Evolutionary conservation across 2,888 invertebrate species (phyloP).

Genomic region (Vandiemenella viatica): DNA sequence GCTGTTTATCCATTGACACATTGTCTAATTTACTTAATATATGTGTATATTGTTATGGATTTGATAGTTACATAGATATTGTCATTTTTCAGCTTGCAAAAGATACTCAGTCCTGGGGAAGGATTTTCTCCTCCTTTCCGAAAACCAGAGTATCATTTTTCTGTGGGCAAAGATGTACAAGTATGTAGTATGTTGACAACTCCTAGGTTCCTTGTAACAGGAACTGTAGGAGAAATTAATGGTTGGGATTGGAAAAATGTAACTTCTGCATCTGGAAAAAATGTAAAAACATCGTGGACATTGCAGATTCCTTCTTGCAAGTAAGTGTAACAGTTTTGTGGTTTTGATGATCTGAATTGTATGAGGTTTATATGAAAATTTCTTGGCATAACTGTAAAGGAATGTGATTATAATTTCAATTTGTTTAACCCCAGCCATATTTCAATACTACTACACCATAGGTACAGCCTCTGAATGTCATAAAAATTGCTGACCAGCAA

Average conservation of each 20-base stretch:
- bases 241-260: slow-evolving; percentile 64
- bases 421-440: no score
- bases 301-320: slow-evolving; percentile 46
- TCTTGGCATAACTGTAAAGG: no score
- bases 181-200: slow-evolving; percentile 52
- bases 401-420: no score
- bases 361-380: no score
- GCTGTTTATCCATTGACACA: background rate
- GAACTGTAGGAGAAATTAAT: slow-evolving; percentile 57
- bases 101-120: slow-evolving; percentile 41
- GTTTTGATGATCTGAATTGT: no score
- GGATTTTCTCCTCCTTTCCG: slow-evolving; percentile 39
- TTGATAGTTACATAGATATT: background rate
- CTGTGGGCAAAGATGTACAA: slow-evolving; percentile 44
- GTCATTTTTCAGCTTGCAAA: slow-evolving; percentile 44
- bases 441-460: no score
- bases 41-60: background rate
- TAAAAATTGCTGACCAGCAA: no score
- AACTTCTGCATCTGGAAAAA: slow-evolving; percentile 40
- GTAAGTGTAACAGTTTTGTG: slow-evolving; percentile 24
- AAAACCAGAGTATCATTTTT: slow-evolving; percentile 44
- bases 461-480: no score
- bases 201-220: slow-evolving; percentile 53
- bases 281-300: slow-evolving; percentile 41
- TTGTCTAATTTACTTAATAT: background rate